Conservation (phyloP, 2,888 invertebrate genomes). For the Salticus scenicus region DNA sequence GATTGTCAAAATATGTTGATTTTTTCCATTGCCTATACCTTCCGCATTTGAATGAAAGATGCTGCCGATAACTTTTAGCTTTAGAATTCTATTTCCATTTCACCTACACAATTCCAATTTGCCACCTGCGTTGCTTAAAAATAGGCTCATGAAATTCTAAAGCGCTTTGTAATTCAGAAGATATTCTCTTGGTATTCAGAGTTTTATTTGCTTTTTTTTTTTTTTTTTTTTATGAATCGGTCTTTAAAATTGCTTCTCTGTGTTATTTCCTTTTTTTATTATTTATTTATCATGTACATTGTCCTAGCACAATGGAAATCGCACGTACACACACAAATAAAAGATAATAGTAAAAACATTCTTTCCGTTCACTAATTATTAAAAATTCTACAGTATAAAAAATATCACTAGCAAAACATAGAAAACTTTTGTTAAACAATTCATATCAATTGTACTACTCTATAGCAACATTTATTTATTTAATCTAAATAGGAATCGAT, state of each 20-base stretch:
- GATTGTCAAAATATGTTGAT: not conserved
- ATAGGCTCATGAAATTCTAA: conserved; percentile 65
- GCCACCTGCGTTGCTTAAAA: conserved; percentile 41
- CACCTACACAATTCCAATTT: conserved; percentile 35
- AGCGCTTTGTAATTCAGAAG: conserved; percentile 11
- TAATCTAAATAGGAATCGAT: too few species aligned
- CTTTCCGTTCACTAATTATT: too few species aligned
- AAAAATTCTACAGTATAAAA: too few species aligned
- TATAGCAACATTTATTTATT: too few species aligned
- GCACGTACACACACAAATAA: too few species aligned
- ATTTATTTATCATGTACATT: too few species aligned
- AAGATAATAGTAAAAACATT: too few species aligned
- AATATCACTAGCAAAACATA: too few species aligned
- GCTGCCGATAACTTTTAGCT: not conserved
- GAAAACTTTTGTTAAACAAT: too few species aligned
- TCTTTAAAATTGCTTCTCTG: not conserved
- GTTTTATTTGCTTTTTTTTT: not conserved
- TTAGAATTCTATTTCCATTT: not conserved
- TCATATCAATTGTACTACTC: too few species aligned
- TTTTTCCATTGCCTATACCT: not conserved
- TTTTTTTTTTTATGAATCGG: not conserved
- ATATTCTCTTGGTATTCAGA: not conserved
- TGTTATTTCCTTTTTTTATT: too few species aligned
- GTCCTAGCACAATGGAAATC: too few species aligned
- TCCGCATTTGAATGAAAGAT: not conserved